Evolutionary conservation across 2,113 vertebrate genomes (phyloP).

Genomic region (Heterochromis multidens): DNA sequence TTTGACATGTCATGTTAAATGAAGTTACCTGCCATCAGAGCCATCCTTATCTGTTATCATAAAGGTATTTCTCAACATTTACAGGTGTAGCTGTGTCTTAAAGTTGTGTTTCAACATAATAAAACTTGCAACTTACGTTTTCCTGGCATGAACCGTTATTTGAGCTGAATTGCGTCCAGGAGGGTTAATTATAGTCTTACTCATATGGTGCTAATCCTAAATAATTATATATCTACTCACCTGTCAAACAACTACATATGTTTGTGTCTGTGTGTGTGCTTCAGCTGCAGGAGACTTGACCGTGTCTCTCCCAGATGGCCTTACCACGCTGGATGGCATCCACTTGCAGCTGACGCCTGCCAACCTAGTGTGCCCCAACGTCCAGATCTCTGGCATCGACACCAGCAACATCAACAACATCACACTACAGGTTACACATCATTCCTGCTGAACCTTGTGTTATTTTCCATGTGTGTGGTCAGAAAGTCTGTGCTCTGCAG

Average conservation of each 20-base stretch:
- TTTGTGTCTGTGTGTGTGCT: background rate
- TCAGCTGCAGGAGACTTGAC: constrained; percentile 92
- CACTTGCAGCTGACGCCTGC: constrained; percentile 89
- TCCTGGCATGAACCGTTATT: background rate
- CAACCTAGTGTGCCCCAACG: constrained; percentile 92
- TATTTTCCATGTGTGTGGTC: background rate
- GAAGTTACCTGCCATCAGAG: background rate
- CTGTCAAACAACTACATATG: background rate
- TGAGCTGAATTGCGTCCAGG: background rate
- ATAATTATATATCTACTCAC: background rate
- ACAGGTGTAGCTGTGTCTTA: background rate
- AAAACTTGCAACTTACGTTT: background rate
- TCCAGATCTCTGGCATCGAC: constrained; percentile 97
- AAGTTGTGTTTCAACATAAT: background rate
- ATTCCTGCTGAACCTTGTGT: background rate
- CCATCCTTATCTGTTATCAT: background rate
- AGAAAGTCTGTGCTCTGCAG: too few species aligned
- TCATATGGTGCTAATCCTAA: background rate
- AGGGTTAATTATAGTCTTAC: background rate
- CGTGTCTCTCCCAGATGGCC: constrained; percentile 90
- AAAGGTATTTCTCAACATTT: background rate
- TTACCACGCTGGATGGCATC: constrained; percentile 94
- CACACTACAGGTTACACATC: constrained; percentile 85
- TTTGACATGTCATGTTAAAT: background rate
- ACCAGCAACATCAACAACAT: constrained; percentile 94